These are phyloP conservation scores for Penaeus monodon DNA, from an alignment of 2,888 invertebrate genomes.

Conservation along the genomic window DNA sequence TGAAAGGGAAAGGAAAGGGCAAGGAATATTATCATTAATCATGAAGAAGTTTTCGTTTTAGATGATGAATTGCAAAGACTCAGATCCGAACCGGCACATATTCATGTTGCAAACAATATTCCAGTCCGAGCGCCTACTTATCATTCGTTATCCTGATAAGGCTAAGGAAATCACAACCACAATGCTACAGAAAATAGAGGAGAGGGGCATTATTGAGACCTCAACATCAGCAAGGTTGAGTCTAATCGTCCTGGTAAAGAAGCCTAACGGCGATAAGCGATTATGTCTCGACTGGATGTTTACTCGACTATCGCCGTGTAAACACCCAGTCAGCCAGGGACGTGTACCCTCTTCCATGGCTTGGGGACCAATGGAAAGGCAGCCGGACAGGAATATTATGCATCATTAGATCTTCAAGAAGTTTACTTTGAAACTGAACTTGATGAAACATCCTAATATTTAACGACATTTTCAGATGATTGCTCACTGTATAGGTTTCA, in stretches of 20 bases:
- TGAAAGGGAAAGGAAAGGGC: too few species aligned
- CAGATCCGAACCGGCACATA: not conserved
- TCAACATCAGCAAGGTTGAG: not conserved
- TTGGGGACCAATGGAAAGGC: not conserved
- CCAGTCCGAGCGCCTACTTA: not conserved
- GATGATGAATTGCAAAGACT: too few species aligned
- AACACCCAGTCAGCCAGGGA: not conserved
- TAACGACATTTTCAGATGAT: too few species aligned
- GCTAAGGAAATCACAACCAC: not conserved
- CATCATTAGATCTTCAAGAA: not conserved
- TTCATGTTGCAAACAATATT: not conserved
- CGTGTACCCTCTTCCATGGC: not conserved
- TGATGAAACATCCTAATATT: not conserved
- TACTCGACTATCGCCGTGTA: slow-evolving; percentile 3
- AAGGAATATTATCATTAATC: too few species aligned
- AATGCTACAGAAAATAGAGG: not conserved
- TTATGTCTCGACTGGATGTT: not conserved
- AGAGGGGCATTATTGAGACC: slow-evolving; percentile 11
- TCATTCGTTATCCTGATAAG: not conserved
- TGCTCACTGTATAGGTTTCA: too few species aligned
- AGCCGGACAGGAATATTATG: not conserved
- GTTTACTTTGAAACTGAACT: too few species aligned
- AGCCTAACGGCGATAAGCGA: not conserved
- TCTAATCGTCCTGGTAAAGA: slow-evolving; percentile 10
- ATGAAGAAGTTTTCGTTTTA: too few species aligned